These are phyloP conservation scores for Catostomus latipinnis DNA, from an alignment of 2,797 vertebrate genomes.

Conservation along the genomic window DNA sequence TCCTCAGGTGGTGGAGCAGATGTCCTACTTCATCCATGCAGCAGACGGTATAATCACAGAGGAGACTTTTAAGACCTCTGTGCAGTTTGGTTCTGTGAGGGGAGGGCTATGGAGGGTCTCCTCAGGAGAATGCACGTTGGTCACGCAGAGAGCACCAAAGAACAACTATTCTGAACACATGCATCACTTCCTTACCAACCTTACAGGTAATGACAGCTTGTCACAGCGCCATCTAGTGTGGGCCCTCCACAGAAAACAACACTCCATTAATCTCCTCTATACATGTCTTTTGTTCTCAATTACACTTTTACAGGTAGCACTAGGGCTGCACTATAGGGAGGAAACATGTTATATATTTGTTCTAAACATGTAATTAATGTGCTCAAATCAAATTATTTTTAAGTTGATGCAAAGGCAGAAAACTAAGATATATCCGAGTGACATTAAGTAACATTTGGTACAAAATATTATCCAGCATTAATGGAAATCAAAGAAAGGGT, in stretches of 20 bases:
- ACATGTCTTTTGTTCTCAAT: not conserved
- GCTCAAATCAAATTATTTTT: too few species aligned
- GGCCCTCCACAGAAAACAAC: not conserved
- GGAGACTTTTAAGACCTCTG: conserved; percentile 76
- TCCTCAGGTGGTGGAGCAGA: conserved; percentile 78
- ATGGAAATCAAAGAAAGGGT: too few species aligned
- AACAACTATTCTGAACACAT: conserved; percentile 78
- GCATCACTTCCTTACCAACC: conserved; percentile 78
- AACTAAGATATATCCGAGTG: too few species aligned
- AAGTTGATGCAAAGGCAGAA: too few species aligned
- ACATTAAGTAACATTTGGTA: too few species aligned
- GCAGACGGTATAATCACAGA: conserved; percentile 70
- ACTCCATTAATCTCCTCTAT: not conserved
- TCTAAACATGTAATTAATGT: too few species aligned
- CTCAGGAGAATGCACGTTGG: conserved; percentile 76
- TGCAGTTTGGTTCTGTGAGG: conserved; percentile 77
- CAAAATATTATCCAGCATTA: too few species aligned
- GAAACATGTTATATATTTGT: too few species aligned
- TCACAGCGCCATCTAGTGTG: conserved; percentile 29
- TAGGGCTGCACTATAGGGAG: not conserved
- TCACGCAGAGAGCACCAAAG: conserved; percentile 79
- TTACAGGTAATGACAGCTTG: conserved; percentile 79
- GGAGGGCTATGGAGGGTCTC: conserved; percentile 73
- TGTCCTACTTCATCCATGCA: conserved; percentile 80
- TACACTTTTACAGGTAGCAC: not conserved